phyloP scores from a whole-genome alignment of 1,140 invertebrate species.

The Drosophila pallidifrons region DNA sequence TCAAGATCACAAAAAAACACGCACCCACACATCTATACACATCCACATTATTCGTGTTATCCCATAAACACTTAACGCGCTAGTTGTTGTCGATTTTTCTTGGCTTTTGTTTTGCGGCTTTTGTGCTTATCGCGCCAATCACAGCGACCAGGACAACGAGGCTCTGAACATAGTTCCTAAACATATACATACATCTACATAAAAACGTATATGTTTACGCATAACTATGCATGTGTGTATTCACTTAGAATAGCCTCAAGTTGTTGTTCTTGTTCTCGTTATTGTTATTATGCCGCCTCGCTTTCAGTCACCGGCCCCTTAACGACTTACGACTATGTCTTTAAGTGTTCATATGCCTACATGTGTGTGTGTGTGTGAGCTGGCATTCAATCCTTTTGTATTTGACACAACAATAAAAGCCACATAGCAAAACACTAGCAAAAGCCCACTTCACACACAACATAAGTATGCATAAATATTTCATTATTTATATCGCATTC shows the following conservation, averaged over 20 bases:
- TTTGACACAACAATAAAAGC: constrained; percentile 69
- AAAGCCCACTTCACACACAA: constrained; percentile 1
- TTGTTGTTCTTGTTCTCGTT: constrained; percentile 68
- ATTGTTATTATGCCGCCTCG: constrained; percentile 69
- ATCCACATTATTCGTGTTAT: constrained; percentile 45
- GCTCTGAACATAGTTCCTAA: constrained; percentile 35
- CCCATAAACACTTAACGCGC: constrained; percentile 78
- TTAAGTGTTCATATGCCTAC: too few relatives aligned
- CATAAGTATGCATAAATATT: constrained; percentile 67
- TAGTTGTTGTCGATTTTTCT: constrained; percentile 61
- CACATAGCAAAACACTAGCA: neutral
- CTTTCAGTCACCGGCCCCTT: constrained; percentile 31
- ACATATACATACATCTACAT: neutral
- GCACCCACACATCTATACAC: neutral
- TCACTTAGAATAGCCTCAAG: constrained; percentile 66
- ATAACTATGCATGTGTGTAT: constrained; percentile 13
- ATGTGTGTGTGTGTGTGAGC: constrained; percentile 27
- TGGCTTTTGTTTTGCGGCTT: constrained; percentile 64
- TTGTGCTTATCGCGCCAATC: constrained; percentile 73
- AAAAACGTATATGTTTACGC: constrained; percentile 2
- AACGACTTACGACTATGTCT: constrained; percentile 53
- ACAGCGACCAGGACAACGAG: constrained; percentile 32
- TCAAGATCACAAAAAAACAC: constrained; percentile 14
- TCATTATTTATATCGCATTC: constrained; percentile 80
- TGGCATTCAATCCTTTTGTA: constrained; percentile 75